phyloP scores from a whole-genome alignment of 2,113 vertebrate species.

The Leucosticte australis region DNA sequence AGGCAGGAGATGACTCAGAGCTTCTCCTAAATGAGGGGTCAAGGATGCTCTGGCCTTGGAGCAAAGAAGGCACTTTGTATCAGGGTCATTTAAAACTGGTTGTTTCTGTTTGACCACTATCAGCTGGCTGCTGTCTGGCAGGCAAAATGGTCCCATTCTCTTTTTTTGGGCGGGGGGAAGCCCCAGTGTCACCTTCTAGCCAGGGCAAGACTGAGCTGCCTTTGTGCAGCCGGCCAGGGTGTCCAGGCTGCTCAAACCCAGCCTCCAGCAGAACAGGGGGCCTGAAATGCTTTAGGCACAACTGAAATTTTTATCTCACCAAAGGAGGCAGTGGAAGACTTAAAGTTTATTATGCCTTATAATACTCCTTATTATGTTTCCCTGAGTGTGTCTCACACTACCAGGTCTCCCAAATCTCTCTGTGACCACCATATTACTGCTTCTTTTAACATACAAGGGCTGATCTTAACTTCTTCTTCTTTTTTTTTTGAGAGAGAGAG shows the following conservation, averaged over 20 bases:
- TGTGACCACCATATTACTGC: not conserved
- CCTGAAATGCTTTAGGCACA: not conserved
- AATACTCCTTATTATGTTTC: not conserved
- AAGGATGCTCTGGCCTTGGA: not conserved
- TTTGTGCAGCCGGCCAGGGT: not conserved
- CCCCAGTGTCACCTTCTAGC: not conserved
- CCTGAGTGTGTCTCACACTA: not conserved
- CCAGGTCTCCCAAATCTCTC: not conserved
- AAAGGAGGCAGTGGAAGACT: not conserved
- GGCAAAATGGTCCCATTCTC: not conserved
- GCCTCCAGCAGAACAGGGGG: fast-evolving
- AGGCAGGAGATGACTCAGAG: not conserved
- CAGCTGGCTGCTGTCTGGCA: not conserved
- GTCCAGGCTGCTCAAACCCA: not conserved
- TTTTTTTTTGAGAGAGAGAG: not conserved
- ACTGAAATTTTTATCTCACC: not conserved
- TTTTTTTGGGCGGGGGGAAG: not conserved
- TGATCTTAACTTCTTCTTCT: not conserved
- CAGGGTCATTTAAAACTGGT: not conserved
- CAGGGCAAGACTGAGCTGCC: not conserved
- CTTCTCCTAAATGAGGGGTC: not conserved
- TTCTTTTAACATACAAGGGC: not conserved
- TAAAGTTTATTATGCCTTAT: not conserved
- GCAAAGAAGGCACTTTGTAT: not conserved
- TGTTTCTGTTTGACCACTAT: not conserved